phyloP scores from a whole-genome alignment of 2,797 vertebrate species.

The Oceanodroma leucorhoa region DNA sequence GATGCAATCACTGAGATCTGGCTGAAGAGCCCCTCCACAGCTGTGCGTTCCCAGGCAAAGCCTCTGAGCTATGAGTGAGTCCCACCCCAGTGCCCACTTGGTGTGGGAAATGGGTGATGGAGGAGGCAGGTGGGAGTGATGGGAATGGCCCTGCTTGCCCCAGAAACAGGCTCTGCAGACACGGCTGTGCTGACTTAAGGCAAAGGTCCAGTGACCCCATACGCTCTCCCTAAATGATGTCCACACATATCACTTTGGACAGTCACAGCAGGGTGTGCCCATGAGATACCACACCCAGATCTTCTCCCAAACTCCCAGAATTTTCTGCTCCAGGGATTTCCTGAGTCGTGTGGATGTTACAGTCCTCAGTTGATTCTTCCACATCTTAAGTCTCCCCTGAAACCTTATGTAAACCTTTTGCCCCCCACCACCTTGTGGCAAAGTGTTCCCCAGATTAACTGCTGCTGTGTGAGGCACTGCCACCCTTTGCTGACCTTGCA shows the following conservation, averaged over 20 bases:
- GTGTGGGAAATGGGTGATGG: not conserved
- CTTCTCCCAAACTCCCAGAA: not conserved
- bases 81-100: rapidly evolving
- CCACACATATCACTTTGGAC: rapidly evolving
- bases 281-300: not conserved
- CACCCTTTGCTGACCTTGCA: not conserved
- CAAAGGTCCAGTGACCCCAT: not conserved
- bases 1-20: not conserved
- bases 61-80: not conserved
- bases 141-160: rapidly evolving
- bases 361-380: not conserved
- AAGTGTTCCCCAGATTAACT: not conserved
- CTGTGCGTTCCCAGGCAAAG: not conserved
- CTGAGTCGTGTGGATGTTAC: rapidly evolving
- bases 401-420: not conserved
- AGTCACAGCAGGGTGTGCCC: not conserved
- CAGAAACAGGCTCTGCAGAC: not conserved
- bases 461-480: rapidly evolving
- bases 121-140: not conserved
- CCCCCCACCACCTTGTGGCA: not conserved
- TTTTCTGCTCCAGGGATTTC: not conserved
- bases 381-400: not conserved
- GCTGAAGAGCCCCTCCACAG: not conserved
- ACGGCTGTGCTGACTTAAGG: not conserved
- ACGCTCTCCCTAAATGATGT: not conserved